Evolutionary conservation across 1,140 invertebrate species (phyloP).

Genomic region (Temnothorax longispinosus): DNA sequence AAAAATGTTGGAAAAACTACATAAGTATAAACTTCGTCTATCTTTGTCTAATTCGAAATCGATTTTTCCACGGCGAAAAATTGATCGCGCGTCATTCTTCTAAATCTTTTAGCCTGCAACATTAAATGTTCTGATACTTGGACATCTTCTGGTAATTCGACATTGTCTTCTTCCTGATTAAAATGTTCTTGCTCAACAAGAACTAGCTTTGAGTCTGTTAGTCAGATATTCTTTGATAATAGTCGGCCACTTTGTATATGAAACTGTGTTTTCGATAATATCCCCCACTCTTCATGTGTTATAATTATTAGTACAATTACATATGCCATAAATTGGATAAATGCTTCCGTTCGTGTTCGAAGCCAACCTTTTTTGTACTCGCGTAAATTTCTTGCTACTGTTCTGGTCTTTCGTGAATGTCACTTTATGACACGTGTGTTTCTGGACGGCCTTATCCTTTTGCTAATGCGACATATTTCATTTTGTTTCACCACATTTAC

Average conservation of each 20-base stretch:
- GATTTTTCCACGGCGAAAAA: not conserved
- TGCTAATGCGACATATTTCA: not conserved
- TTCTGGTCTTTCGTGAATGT: not conserved
- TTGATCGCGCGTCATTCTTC: not conserved
- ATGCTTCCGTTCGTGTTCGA: not conserved
- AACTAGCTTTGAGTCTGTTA: not conserved
- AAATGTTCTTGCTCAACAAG: not conserved
- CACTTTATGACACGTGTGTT: not conserved
- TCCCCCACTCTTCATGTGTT: not conserved
- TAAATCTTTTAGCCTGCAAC: not conserved
- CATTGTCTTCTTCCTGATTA: not conserved
- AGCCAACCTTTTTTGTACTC: not conserved
- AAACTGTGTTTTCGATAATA: slow-evolving; percentile 16
- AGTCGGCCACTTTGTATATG: not conserved
- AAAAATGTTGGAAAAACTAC: not conserved
- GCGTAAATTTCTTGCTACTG: not conserved
- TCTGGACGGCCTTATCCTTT: not conserved
- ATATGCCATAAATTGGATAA: slow-evolving; percentile 14
- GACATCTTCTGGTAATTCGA: no score
- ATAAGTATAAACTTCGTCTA: not conserved
- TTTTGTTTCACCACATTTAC: not conserved
- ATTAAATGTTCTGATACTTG: not conserved
- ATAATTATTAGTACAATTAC: slow-evolving; percentile 16
- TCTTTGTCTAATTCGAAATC: not conserved
- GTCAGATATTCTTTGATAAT: not conserved